Base-by-base conservation (phyloP, 2,113 vertebrate genomes). In the Indicator indicator region DNA sequence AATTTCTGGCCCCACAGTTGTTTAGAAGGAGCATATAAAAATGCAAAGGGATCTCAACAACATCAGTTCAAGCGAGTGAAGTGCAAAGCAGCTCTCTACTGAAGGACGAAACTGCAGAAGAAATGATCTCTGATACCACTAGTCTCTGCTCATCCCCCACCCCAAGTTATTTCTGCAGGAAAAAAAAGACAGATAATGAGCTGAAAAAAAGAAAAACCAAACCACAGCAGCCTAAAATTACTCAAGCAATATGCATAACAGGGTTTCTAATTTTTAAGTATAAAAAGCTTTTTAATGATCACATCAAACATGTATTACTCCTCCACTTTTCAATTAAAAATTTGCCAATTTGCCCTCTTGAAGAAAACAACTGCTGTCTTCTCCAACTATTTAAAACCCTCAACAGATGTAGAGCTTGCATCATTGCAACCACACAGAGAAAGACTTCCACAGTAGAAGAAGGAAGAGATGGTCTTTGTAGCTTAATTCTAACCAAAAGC, bases 381-480 rank as follows among this genome's bases (percentile, higher is more conserved):
- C 88, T 86, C 86, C 69, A 81, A 88, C 93, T 95, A 93, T 95
- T 96, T 91, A 84, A 96, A 96, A 84, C 58, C 44, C 73, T 86
- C 79, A 96, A 75, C 95, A 96, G 94, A 97, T 95, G 91, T 88
- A 94, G 65, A 88, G 50, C 73, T 97, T 94, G 80, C 93, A 96
- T 96, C 85, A 93, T 46, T 91, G 83, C 85, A 95, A 93, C 89
- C 93, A 91, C 94, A 95, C 44, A 95, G 5, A 95, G 65, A 89
- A 96, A 95, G 93, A 89, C 79, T 95, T 94, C 64, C 58, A 93
- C 82, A 74, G 82, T 71, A 56, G 48, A 75, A 87, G 62, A 83
- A 83, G 52, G 54, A 94, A 96, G 94, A 93, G 28, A 88, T 2
- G 71, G n/a, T 40, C 64, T 86, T 86, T 91, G 63, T 86, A 86